Percentiles rank a stretch among this genome's conserved stretches.
Evolutionary conservation across 2,113 vertebrate species (phyloP).

Genomic region (Ondatra zibethicus): DNA sequence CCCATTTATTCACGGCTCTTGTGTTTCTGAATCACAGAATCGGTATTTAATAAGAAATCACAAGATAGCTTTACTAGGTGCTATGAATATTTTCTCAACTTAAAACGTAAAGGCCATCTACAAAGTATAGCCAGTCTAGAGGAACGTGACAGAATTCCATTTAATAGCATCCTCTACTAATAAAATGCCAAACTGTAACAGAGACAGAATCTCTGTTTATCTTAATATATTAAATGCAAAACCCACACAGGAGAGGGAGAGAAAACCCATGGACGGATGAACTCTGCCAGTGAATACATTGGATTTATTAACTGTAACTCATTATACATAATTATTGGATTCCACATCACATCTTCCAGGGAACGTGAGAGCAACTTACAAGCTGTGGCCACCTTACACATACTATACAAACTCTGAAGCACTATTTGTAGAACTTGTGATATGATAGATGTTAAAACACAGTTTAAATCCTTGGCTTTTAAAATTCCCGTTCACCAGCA

Average conservation of each 20-base stretch:
- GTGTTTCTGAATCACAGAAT: constrained; percentile 2
- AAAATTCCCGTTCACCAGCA: neutral
- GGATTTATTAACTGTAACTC: neutral
- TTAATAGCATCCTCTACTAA: neutral
- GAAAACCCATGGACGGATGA: neutral
- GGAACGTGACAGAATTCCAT: neutral
- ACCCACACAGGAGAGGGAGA: neutral
- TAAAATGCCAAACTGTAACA: neutral
- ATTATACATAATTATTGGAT: neutral
- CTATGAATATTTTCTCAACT: neutral
- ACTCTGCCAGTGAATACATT: neutral
- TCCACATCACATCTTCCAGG: neutral
- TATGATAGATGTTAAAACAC: neutral
- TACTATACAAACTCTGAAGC: neutral
- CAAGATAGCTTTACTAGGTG: neutral
- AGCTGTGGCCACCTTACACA: neutral
- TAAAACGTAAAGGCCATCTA: neutral
- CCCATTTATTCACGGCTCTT: neutral
- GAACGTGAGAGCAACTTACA: neutral
- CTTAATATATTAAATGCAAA: neutral
- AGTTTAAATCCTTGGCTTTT: neutral
- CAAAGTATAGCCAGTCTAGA: neutral
- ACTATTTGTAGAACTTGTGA: neutral
- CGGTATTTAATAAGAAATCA: neutral
- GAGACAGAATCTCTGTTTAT: neutral